A percentile compares a stretch with the other conserved stretches of the same genome.
phyloP scores from a whole-genome alignment of 2,888 invertebrate species.

The Apamea sordens region DNA sequence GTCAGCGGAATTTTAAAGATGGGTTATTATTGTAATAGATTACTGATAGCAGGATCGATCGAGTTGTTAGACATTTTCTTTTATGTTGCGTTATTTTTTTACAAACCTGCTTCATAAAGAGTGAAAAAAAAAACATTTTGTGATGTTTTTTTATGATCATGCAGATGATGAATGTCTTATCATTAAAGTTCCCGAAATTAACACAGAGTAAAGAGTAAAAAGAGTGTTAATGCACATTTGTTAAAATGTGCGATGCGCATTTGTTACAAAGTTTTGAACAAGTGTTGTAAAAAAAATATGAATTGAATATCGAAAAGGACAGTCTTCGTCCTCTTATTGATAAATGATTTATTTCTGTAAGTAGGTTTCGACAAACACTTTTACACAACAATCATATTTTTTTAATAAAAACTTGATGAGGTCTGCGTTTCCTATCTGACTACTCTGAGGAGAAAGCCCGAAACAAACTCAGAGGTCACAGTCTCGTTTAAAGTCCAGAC shows the following conservation, averaged over 20 bases:
- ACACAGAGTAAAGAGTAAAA: slow-evolving; percentile 9
- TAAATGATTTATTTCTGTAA: too few relatives aligned
- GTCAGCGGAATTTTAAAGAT: slow-evolving; percentile 57
- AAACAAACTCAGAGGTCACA: too few relatives aligned
- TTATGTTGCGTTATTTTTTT: slow-evolving; percentile 15
- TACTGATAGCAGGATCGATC: slow-evolving; percentile 23
- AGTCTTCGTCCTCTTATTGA: too few relatives aligned
- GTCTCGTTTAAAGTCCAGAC: too few relatives aligned
- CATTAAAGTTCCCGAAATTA: not conserved
- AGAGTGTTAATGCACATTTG: not conserved
- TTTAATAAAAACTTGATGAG: too few relatives aligned
- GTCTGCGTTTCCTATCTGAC: too few relatives aligned
- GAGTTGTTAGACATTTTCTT: slow-evolving; percentile 23
- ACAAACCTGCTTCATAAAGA: not conserved
- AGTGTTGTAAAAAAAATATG: not conserved
- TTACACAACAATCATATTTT: too few relatives aligned
- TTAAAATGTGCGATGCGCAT: not conserved
- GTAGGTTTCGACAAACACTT: too few relatives aligned
- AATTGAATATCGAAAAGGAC: not conserved
- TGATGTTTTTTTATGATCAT: not conserved
- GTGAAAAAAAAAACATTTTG: not conserved
- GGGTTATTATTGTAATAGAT: slow-evolving; percentile 58
- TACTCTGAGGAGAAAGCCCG: too few relatives aligned
- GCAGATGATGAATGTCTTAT: not conserved
- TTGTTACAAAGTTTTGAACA: not conserved